Evolutionary conservation across 2,888 invertebrate species (phyloP).

Genomic region (Tetranychus piercei): DNA sequence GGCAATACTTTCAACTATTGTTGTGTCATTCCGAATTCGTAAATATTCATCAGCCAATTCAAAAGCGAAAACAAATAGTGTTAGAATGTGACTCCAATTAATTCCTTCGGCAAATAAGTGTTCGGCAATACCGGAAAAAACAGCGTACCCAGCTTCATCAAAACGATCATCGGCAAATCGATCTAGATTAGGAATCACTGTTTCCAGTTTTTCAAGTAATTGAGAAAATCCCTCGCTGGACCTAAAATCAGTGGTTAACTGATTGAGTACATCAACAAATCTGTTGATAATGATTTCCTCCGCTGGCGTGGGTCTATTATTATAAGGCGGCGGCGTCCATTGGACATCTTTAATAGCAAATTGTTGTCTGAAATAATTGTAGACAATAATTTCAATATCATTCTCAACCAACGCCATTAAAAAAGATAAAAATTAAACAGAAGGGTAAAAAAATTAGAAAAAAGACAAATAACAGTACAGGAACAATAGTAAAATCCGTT

Average conservation of each 20-base stretch:
- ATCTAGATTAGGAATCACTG: background rate
- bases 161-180: background rate
- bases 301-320: background rate
- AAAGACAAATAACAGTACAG: too few relatives aligned
- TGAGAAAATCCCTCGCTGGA: background rate
- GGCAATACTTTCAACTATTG: background rate
- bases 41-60: background rate
- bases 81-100: background rate
- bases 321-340: background rate
- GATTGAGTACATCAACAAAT: background rate
- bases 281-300: background rate
- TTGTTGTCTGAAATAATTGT: background rate
- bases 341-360: background rate
- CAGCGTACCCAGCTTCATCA: background rate
- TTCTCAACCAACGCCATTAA: background rate
- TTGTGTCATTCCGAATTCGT: background rate
- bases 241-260: background rate
- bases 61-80: background rate
- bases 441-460: too few relatives aligned
- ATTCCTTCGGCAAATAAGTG: conserved; percentile 6
- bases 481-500: too few relatives aligned
- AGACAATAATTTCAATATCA: conserved; percentile 1
- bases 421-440: too few relatives aligned
- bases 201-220: background rate
- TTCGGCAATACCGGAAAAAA: background rate